A percentile compares a stretch with the other conserved stretches of the same genome.
Conservation (phyloP, 2,888 invertebrate genomes). For the Aspidapion aeneum region DNA sequence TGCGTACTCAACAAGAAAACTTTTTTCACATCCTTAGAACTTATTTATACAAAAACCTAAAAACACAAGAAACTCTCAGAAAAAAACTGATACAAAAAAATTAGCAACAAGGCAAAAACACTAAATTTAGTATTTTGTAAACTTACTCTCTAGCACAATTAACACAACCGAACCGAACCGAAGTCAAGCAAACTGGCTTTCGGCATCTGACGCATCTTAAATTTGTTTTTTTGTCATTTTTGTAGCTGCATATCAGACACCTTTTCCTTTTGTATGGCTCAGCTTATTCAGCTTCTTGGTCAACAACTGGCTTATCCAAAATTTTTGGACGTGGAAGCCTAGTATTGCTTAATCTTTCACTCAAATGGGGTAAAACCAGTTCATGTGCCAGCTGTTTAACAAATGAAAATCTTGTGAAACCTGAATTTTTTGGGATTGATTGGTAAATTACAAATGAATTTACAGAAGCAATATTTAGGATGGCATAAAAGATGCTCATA, state of each 20-base stretch:
- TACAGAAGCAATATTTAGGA: not conserved
- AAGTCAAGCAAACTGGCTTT: not conserved
- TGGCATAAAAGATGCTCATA: constrained; percentile 7
- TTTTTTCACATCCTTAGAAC: not conserved
- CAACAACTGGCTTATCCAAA: not conserved
- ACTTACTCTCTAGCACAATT: not conserved
- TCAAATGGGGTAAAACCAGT: not conserved
- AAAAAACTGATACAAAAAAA: not conserved
- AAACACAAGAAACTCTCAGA: not conserved
- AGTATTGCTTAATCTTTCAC: not conserved
- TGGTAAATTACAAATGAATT: not conserved
- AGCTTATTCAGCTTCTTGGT: not conserved
- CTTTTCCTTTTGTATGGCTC: not conserved
- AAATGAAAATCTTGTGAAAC: not conserved
- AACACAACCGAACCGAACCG: not conserved
- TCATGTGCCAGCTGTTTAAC: not conserved
- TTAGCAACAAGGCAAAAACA: not conserved
- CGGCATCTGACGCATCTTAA: not conserved
- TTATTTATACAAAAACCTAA: not conserved
- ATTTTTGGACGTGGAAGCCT: not conserved
- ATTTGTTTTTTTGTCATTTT: not conserved
- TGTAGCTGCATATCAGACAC: not conserved
- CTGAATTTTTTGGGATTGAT: not conserved
- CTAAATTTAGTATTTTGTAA: not conserved
- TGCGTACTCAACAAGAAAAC: not conserved